These are phyloP conservation scores for Dascillus cervinus DNA, from an alignment of 2,888 invertebrate genomes.

Conservation along the genomic window DNA sequence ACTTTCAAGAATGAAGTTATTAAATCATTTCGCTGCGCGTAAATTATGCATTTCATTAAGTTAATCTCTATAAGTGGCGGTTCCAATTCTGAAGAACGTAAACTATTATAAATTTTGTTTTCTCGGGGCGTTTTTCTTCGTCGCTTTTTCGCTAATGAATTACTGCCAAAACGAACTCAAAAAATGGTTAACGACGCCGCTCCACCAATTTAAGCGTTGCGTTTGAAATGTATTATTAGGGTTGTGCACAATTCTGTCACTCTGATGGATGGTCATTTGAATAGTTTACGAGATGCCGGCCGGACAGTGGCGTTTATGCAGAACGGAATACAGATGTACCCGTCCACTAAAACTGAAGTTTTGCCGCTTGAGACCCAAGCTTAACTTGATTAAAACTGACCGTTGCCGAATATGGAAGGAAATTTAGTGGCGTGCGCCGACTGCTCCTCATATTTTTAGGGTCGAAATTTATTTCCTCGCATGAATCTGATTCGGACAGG, in stretches of 20 bases:
- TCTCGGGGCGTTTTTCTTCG: constrained; percentile 7
- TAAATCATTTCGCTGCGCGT: constrained; percentile 16
- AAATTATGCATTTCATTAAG: constrained; percentile 27
- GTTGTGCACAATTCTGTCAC: constrained; percentile 19
- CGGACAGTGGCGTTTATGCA: constrained; percentile 16
- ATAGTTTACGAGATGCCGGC: constrained; percentile 23
- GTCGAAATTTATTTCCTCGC: constrained; percentile 22
- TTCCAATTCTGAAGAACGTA: constrained; percentile 13
- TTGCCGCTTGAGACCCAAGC: constrained; percentile 27
- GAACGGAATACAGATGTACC: constrained; percentile 21
- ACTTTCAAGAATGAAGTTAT: no score
- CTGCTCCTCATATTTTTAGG: constrained; percentile 11
- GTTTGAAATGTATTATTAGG: constrained; percentile 10
- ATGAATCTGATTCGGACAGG: constrained; percentile 21
- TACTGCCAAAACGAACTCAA: no score
- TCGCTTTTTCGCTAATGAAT: no score
- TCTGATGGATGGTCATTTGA: constrained; percentile 27
- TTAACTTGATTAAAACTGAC: constrained; percentile 27
- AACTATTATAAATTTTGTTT: constrained; percentile 15
- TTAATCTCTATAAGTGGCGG: constrained; percentile 25
- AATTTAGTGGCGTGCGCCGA: constrained; percentile 18
- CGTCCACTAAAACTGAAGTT: constrained; percentile 25
- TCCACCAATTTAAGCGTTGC: no score
- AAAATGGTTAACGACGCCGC: no score
- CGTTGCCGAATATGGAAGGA: constrained; percentile 22